A percentile compares a stretch with the other conserved stretches of the same genome.
Conservation (phyloP, 1,140 invertebrate species). For the Drosophila tani region DNA sequence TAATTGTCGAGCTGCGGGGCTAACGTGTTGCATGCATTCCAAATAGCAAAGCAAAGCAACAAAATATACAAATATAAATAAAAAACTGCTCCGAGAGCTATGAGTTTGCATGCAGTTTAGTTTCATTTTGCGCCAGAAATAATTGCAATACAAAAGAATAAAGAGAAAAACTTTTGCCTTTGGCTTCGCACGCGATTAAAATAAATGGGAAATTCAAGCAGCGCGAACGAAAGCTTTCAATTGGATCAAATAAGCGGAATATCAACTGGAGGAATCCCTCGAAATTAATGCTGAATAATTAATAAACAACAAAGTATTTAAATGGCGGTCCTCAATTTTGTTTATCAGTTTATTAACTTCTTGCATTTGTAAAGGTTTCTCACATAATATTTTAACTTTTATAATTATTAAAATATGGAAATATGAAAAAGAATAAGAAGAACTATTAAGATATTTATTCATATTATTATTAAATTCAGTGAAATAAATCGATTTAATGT, state of each 20-base stretch:
- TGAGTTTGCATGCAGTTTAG: conserved; percentile 67
- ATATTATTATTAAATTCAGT: not conserved
- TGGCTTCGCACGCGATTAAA: conserved; percentile 55
- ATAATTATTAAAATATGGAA: not conserved
- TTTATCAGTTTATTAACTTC: not conserved
- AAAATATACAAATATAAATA: conserved; percentile 24
- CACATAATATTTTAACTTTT: no score
- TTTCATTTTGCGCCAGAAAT: conserved; percentile 65
- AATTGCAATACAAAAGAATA: conserved; percentile 64
- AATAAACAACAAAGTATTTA: not conserved
- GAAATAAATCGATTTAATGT: not conserved
- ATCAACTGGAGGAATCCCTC: conserved; percentile 6
- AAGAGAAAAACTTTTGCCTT: conserved; percentile 40
- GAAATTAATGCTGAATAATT: no score
- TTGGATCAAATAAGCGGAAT: not conserved
- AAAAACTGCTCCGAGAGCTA: conserved; percentile 8
- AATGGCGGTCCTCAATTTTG: fast-evolving
- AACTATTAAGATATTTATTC: no score
- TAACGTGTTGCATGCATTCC: conserved; percentile 75
- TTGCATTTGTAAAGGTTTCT: not conserved
- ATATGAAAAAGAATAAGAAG: not conserved
- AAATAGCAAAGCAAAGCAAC: conserved; percentile 17
- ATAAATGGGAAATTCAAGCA: conserved; percentile 30
- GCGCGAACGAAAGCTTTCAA: conserved; percentile 20
- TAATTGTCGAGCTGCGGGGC: conserved; percentile 57